These are phyloP conservation scores for Sycophila sp. DNA, from an alignment of 1,140 invertebrate species.

Conservation along the genomic window DNA sequence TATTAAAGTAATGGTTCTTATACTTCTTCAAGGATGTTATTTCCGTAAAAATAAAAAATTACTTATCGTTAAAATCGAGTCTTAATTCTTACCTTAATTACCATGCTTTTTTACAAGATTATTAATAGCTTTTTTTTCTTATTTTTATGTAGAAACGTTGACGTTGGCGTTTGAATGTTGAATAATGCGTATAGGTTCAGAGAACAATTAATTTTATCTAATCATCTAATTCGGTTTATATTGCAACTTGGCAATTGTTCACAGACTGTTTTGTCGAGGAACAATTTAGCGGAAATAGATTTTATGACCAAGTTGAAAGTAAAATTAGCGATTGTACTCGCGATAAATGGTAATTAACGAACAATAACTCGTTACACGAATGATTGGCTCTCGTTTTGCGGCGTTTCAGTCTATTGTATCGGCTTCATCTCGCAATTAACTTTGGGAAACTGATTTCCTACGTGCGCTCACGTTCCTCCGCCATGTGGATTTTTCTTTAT, in stretches of 20 bases:
- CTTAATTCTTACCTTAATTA: too few relatives aligned
- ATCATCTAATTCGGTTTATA: neutral
- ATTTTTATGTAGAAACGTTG: too few relatives aligned
- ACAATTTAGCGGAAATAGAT: neutral
- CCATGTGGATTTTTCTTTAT: neutral
- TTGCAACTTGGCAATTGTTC: neutral
- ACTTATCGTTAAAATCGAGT: too few relatives aligned
- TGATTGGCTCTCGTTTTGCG: conserved; percentile 9
- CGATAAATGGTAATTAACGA: conserved; percentile 16
- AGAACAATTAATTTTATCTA: too few relatives aligned
- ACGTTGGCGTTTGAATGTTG: too few relatives aligned
- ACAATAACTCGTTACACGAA: conserved; percentile 16
- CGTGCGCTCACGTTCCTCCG: neutral
- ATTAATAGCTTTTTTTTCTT: too few relatives aligned
- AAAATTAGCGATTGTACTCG: conserved; percentile 2
- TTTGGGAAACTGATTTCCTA: neutral
- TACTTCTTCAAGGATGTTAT: too few relatives aligned
- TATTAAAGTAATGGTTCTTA: too few relatives aligned
- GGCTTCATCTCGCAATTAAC: neutral
- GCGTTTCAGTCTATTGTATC: neutral
- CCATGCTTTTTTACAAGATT: too few relatives aligned
- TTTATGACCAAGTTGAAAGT: conserved; percentile 1
- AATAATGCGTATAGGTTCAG: too few relatives aligned
- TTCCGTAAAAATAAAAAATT: too few relatives aligned
- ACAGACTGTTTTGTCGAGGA: neutral